These are phyloP conservation scores for Aurelia aurita DNA, from an alignment of 30 jellyfish, hydroid and myxozoan species.

Conservation along the genomic window DNA sequence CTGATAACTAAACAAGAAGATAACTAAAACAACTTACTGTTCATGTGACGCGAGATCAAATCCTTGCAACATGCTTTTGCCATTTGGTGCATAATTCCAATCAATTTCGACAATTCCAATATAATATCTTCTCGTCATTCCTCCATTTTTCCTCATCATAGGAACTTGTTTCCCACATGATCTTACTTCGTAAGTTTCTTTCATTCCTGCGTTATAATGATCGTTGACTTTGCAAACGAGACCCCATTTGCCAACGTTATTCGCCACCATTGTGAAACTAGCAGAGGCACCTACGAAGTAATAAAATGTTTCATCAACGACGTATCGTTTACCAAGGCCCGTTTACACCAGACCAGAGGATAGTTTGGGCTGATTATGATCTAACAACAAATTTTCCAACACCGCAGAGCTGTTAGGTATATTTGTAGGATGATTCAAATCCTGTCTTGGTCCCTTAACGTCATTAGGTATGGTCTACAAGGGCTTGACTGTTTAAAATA, in stretches of 20 bases:
- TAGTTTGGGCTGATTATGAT: too few relatives aligned
- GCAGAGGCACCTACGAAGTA: conserved; percentile 62
- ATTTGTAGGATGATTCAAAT: too few relatives aligned
- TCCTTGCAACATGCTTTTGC: conserved; percentile 34
- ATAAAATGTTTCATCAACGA: too few relatives aligned
- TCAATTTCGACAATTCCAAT: conserved; percentile 58
- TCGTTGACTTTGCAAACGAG: conserved; percentile 68
- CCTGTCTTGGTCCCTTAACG: too few relatives aligned
- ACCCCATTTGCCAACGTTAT: conserved; percentile 79
- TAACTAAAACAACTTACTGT: neutral
- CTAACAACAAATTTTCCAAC: too few relatives aligned
- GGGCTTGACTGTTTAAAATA: too few relatives aligned
- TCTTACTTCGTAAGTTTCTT: conserved; percentile 28
- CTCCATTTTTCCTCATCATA: neutral
- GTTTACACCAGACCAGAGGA: too few relatives aligned
- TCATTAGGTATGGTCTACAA: too few relatives aligned
- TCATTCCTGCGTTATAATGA: conserved; percentile 73
- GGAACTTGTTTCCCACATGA: conserved; percentile 18
- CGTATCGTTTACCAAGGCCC: too few relatives aligned
- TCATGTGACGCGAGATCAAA: conserved; percentile 29
- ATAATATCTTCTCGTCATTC: conserved; percentile 27
- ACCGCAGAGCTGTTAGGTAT: too few relatives aligned
- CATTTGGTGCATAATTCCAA: conserved; percentile 70
- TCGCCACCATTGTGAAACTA: conserved; percentile 64
- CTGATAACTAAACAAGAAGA: neutral